Conservation (phyloP, 2,797 vertebrate genomes). For the Acanthurus leucopareius region DNA sequence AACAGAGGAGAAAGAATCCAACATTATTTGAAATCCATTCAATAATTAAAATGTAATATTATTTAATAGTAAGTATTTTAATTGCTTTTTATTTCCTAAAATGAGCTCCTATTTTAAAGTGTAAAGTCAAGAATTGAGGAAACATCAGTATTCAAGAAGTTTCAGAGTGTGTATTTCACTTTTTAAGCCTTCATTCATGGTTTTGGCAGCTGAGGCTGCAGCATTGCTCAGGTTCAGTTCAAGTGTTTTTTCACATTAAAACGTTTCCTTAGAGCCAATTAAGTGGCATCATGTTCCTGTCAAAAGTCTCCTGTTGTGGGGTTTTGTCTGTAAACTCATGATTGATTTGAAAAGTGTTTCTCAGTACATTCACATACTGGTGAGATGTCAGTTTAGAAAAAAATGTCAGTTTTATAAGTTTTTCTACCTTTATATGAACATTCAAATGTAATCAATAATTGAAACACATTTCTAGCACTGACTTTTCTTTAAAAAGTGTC, state of each 20-base stretch:
- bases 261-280: background rate
- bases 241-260: background rate
- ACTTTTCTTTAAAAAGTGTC: background rate
- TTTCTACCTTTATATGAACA: background rate
- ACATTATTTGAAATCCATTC: too few relatives aligned
- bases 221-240: background rate
- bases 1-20: too few relatives aligned
- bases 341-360: background rate
- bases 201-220: background rate
- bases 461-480: too few relatives aligned
- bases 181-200: background rate
- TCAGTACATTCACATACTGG: background rate
- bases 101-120: too few relatives aligned
- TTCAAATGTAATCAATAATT: background rate
- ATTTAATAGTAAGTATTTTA: too few relatives aligned
- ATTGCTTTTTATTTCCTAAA: too few relatives aligned
- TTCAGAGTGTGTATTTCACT: background rate
- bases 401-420: background rate
- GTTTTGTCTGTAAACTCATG: background rate
- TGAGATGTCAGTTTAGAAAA: background rate
- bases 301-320: background rate
- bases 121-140: too few relatives aligned
- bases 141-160: too few relatives aligned
- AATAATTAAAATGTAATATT: too few relatives aligned
- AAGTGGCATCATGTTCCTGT: background rate